Evolutionary conservation across 2,888 invertebrate species (phyloP), one percentile per base, ranked within the genome.

Genomic region (Orthosia incerta): DNA sequence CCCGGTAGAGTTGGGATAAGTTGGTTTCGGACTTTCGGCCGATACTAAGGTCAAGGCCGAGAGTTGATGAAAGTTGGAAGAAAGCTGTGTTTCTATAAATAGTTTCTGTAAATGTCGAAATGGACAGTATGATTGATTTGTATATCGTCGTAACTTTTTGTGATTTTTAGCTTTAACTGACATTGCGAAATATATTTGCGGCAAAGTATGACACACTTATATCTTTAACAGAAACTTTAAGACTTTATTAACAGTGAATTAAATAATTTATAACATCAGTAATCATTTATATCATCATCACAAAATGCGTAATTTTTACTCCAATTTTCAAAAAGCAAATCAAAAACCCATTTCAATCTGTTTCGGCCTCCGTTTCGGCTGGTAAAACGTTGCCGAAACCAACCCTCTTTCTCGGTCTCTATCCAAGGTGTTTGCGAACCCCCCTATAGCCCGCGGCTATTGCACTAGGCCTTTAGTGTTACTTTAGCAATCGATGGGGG

Each of bases 381-480:
- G 31, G 31, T 31, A 31, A 45, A 63, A 48, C 69, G 45, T 67
- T 26, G 66, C 74, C 80, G 76, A 78, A 64, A 80, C 74, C 64
- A 62, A 65, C 83, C 80, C 82, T 76, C 55, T 70, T 73, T 67
- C 56, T 70, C 74, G 48, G 39, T 55, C 56, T 81, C 74, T 64
- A 74, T 73, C 68, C 70, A 79, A 83, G 72, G 80, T 86, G 82
- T 83, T 76, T 84, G 72, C 82, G 50, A 71, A 76, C 84, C 86
- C 82, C 79, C 83, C 74, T 74, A 62, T 76, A 62, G 87, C 94
- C 92, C 87, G 87, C 75, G 91, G 94, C 91, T 88, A 92, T 93
- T 91, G 90, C 92, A 89, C 91, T 90, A 91, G 93, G 92, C 91
- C 89, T 92, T 93, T 91, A 93, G 92, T 91, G 93, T 93, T 93